These are phyloP conservation scores for Teleogryllus occipitalis DNA, from an alignment of 1,140 invertebrate species.

Conservation along the genomic window DNA sequence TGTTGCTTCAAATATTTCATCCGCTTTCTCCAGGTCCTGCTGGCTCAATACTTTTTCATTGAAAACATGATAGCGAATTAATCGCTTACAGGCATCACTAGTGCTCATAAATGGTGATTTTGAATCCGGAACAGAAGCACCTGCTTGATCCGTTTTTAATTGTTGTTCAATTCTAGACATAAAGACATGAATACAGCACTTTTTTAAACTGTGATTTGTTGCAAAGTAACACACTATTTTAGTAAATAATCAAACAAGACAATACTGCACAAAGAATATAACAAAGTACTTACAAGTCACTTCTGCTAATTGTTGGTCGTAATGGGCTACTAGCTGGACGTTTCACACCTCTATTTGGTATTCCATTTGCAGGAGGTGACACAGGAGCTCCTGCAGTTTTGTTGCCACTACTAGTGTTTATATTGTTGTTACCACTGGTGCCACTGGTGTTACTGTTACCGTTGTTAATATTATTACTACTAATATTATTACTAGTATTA, in stretches of 20 bases:
- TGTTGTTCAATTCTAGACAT: slow-evolving; percentile 59
- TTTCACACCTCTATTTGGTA: slow-evolving; percentile 33
- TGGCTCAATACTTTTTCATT: slow-evolving; percentile 57
- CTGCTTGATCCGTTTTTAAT: slow-evolving; percentile 67
- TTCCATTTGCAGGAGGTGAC: slow-evolving; percentile 9
- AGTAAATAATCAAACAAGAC: slow-evolving; percentile 8
- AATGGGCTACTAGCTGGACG: slow-evolving; percentile 36
- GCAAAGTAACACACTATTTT: slow-evolving; percentile 7
- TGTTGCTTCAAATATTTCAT: slow-evolving; percentile 65
- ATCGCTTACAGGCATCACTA: slow-evolving; percentile 66
- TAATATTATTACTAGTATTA: neutral
- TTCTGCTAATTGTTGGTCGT: slow-evolving; percentile 35
- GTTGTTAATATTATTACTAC: neutral
- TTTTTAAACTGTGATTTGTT: neutral
- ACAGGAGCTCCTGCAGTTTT: slow-evolving; percentile 17
- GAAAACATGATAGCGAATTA: slow-evolving; percentile 75
- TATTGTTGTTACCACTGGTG: neutral
- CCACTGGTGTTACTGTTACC: neutral
- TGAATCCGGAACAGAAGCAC: slow-evolving; percentile 66
- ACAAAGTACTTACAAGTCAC: slow-evolving; percentile 34
- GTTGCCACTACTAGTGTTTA: neutral
- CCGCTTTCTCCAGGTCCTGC: slow-evolving; percentile 62
- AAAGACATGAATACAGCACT: slow-evolving; percentile 12
- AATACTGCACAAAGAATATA: neutral
- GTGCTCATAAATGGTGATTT: slow-evolving; percentile 63